Evolutionary conservation across 2,113 vertebrate species (phyloP), one percentile per base, ranked within the genome.

Genomic region (Scophthalmus maximus): DNA sequence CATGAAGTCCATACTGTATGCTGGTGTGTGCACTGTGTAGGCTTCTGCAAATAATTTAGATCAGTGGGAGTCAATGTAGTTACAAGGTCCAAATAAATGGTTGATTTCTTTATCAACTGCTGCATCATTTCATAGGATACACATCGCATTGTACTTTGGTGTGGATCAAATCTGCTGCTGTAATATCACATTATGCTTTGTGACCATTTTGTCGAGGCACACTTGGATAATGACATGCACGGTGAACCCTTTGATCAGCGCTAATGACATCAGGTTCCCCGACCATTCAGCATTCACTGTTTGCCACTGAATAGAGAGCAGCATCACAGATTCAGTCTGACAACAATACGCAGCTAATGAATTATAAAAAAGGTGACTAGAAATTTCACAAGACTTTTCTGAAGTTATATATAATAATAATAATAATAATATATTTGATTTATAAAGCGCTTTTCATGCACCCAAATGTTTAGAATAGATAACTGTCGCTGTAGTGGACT

Each of bases 201-300:
- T 30, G 59, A 68, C 73, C 71, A 59, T 82, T 89, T 74, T 85
- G 69, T 82, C 14, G 29, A 38, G 60, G 63, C 67, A 68, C 56
- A 63, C 52, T 42, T 34, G 27, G 69, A 66, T 79, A 84, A 81
- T 84, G 61, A 74, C 66, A 85, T 80, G 62, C 83, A 71, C 32
- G 3, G 47, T 51, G 47, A 81, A 81, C 44, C 78, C 85, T 92
- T 91, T 88, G 82, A 91, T 90, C 83, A 85, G 70, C 17, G 23
- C 67, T 81, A 88, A 89, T 78, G 57, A 79, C 89, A 89, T 81
- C 78, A 82, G 71, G 52, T 47, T 75, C 46, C 40, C 40, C 49
- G 23, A 84, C 63, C 25, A 68, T 70, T 69, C 81, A 78, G 76
- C 46, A 27, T 68, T 76, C 40, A 70, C 29, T n/a, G 55, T 32